phyloP scores from a whole-genome alignment of 2,113 vertebrate genomes.

The Oreochromis tanganicae region DNA sequence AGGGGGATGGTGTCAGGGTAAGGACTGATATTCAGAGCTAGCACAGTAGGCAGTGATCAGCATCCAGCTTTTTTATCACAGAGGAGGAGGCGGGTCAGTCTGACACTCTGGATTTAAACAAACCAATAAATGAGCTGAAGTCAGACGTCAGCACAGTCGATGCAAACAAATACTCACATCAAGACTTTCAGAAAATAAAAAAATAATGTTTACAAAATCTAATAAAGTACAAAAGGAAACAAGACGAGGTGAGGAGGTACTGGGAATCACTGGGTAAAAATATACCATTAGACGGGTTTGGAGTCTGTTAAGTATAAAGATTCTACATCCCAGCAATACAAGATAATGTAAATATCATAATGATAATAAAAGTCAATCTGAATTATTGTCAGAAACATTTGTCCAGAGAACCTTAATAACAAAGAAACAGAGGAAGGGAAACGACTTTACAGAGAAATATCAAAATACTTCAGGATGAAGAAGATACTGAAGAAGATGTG shows the following conservation, averaged over 20 bases:
- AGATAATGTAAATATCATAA: not conserved
- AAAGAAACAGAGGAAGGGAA: not conserved
- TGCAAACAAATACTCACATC: not conserved
- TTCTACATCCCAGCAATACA: not conserved
- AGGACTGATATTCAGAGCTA: not conserved
- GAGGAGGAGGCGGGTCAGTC: not conserved
- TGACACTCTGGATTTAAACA: not conserved
- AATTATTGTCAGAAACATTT: not conserved
- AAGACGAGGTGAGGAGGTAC: not conserved
- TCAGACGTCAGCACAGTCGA: not conserved
- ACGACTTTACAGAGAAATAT: not conserved
- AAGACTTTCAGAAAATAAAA: not conserved
- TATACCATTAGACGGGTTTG: not conserved
- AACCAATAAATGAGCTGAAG: not conserved
- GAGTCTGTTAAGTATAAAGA: not conserved
- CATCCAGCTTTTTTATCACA: not conserved
- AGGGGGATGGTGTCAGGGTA: not conserved
- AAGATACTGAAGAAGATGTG: not conserved
- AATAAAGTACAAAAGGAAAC: not conserved
- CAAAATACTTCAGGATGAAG: not conserved
- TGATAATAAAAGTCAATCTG: not conserved
- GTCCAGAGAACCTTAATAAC: not conserved
- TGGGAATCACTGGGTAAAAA: not conserved
- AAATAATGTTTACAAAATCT: not conserved
- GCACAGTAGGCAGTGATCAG: not conserved